A percentile compares a stretch with the other conserved stretches of the same genome.
Evolutionary conservation across 2,113 vertebrate species (phyloP).

Genomic region (Zapus hudsonius): DNA sequence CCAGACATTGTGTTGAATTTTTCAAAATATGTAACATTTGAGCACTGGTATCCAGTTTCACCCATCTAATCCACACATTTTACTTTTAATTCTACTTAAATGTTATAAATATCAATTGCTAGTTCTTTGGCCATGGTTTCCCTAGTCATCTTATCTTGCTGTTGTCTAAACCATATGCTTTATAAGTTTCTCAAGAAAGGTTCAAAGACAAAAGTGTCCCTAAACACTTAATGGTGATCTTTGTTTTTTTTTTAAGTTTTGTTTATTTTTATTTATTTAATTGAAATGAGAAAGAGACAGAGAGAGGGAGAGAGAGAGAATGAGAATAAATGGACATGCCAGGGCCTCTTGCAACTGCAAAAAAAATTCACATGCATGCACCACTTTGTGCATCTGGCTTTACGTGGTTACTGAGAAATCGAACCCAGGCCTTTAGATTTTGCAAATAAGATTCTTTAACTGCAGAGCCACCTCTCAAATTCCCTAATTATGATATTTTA

Average conservation of each 20-base stretch:
- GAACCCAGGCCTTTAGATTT: too few species aligned
- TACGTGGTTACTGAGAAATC: too few species aligned
- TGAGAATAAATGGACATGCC: too few species aligned
- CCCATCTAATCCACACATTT: background rate
- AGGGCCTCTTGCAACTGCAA: too few species aligned
- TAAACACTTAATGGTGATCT: background rate
- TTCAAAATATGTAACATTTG: background rate
- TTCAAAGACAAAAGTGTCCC: background rate
- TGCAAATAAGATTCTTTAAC: too few species aligned
- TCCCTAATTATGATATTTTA: background rate
- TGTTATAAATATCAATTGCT: background rate
- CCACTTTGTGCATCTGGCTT: too few species aligned
- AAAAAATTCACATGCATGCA: too few species aligned
- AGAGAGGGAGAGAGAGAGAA: too few species aligned
- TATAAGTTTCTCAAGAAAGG: constrained; percentile 3
- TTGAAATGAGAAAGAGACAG: too few species aligned
- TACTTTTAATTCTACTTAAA: background rate
- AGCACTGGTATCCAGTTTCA: background rate
- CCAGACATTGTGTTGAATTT: background rate
- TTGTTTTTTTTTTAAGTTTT: too few species aligned
- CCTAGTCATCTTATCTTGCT: background rate
- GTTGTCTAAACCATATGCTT: background rate
- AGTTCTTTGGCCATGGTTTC: background rate
- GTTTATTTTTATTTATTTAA: too few species aligned
- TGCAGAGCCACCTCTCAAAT: too few species aligned